Evolutionary conservation across 2,113 vertebrate species (phyloP).

Genomic region (Dipodomys spectabilis): DNA sequence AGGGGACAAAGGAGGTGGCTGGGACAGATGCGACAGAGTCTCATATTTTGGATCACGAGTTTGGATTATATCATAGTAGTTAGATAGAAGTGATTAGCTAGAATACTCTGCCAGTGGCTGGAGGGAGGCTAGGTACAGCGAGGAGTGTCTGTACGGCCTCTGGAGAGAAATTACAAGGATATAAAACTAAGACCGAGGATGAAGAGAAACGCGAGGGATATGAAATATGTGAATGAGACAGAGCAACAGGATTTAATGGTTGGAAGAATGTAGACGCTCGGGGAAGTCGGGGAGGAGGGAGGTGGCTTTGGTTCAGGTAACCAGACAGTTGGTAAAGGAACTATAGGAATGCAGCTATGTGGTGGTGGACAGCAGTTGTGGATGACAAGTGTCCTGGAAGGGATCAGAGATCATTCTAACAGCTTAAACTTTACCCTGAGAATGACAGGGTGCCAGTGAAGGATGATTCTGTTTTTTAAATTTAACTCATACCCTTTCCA

Average conservation of each 20-base stretch:
- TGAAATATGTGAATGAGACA: neutral
- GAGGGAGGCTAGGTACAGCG: neutral
- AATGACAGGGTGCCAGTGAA: neutral
- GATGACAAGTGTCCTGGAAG: neutral
- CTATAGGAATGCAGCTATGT: neutral
- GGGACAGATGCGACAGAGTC: neutral
- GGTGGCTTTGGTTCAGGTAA: neutral
- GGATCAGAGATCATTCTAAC: neutral
- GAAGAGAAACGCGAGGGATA: neutral
- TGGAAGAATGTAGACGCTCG: neutral
- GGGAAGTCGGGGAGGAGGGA: neutral
- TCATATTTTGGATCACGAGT: neutral
- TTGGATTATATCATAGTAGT: neutral
- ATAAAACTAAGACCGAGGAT: constrained; percentile 15
- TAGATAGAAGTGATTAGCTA: neutral
- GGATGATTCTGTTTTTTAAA: neutral
- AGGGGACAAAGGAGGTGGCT: neutral
- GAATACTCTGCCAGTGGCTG: neutral
- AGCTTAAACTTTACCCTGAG: neutral
- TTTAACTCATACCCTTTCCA: neutral
- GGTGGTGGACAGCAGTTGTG: neutral
- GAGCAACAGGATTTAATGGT: neutral
- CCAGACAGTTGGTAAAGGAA: neutral
- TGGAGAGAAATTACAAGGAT: neutral
- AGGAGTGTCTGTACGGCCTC: neutral